Conservation (phyloP, 2,888 invertebrate species). For the Diarsia dahlii region DNA sequence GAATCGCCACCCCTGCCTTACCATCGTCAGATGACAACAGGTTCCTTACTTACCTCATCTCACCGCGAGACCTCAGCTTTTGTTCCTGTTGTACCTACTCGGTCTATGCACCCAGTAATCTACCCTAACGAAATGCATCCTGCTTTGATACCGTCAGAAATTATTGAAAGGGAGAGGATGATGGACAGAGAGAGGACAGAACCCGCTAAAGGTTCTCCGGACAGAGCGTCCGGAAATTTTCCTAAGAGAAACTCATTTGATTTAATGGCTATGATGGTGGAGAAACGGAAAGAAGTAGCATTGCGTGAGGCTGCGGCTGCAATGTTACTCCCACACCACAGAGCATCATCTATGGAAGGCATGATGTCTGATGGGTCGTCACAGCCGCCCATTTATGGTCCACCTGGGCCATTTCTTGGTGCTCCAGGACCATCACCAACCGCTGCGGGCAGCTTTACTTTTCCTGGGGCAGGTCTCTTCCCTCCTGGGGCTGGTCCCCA, state of each 20-base stretch:
- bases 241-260: conserved; percentile 92
- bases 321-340: conserved; percentile 92
- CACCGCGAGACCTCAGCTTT: conserved; percentile 96
- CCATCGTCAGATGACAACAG: conserved; percentile 92
- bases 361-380: conserved; percentile 91
- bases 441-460: conserved; percentile 92
- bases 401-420: conserved; percentile 92
- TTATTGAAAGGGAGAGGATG: conserved; percentile 90
- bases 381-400: conserved; percentile 92
- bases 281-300: conserved; percentile 96
- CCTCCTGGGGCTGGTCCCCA: conserved; percentile 93
- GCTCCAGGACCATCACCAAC: conserved; percentile 93
- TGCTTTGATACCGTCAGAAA: conserved; percentile 91
- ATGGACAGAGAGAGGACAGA: conserved; percentile 87
- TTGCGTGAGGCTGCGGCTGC: conserved; percentile 93
- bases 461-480: conserved; percentile 93
- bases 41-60: conserved; percentile 86
- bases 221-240: conserved; percentile 84
- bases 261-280: conserved; percentile 97
- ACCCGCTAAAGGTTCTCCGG: conserved; percentile 88
- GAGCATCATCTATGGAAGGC: conserved; percentile 88
- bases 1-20: conserved; percentile 92
- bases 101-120: conserved; percentile 93
- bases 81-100: conserved; percentile 96
- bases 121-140: conserved; percentile 94